Conservation (phyloP, 2,113 vertebrate species). For the Hassar affinis region DNA sequence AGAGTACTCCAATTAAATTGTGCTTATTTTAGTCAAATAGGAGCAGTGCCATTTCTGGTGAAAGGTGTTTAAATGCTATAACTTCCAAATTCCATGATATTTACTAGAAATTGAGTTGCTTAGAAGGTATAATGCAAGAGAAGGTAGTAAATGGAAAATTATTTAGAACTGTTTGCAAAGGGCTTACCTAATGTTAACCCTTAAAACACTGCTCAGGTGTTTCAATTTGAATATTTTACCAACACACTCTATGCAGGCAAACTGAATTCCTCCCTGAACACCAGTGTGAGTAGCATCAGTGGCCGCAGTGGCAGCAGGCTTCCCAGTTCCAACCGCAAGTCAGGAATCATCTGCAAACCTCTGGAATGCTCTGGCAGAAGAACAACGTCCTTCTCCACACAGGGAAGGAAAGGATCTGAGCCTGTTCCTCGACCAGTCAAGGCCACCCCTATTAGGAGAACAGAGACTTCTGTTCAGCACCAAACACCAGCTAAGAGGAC, state of each 20-base stretch:
- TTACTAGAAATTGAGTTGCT: neutral
- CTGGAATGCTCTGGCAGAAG: conserved; percentile 17
- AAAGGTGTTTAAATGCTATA: neutral
- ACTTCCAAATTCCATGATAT: neutral
- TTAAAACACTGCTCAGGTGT: neutral
- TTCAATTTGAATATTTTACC: neutral
- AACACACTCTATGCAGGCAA: conserved; percentile 60
- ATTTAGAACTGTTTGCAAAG: neutral
- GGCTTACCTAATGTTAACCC: neutral
- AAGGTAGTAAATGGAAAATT: neutral
- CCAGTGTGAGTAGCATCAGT: conserved; percentile 54
- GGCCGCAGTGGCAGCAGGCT: conserved; percentile 52
- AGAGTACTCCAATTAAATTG: neutral
- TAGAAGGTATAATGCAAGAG: neutral
- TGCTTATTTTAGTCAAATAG: neutral
- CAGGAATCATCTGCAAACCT: conserved; percentile 33
- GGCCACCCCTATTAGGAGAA: conserved; percentile 60
- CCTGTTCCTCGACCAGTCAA: conserved; percentile 35
- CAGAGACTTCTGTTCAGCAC: conserved; percentile 39
- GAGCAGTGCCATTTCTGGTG: neutral
- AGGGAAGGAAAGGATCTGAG: conserved; percentile 59
- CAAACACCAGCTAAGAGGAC: conserved; percentile 54
- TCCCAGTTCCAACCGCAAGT: conserved; percentile 55
- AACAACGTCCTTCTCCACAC: conserved; percentile 55
- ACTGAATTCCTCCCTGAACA: conserved; percentile 60